Evolutionary conservation across 2,888 invertebrate genomes (phyloP).

Genomic region (Tillus elongatus): DNA sequence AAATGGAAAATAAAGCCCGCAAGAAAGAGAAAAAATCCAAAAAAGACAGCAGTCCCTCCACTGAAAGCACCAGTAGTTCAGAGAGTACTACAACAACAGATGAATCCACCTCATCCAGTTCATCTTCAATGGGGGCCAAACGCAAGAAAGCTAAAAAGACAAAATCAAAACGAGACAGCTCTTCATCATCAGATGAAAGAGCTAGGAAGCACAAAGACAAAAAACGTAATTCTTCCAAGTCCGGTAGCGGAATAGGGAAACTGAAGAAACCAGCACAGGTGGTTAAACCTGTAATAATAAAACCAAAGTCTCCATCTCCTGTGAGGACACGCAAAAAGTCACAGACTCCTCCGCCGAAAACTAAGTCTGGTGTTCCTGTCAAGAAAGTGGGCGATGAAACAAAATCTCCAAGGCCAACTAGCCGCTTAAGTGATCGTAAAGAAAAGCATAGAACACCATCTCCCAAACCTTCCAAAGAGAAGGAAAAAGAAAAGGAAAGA

Average conservation of each 20-base stretch:
- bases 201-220: constrained; percentile 47
- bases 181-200: constrained; percentile 51
- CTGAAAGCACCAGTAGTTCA: constrained; percentile 54
- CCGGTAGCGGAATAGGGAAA: constrained; percentile 39
- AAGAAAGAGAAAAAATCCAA: constrained; percentile 60
- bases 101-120: constrained; percentile 56
- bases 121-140: constrained; percentile 40
- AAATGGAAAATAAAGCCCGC: constrained; percentile 62
- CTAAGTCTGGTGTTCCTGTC: constrained; percentile 29
- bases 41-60: constrained; percentile 60
- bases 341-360: constrained; percentile 39
- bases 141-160: constrained; percentile 36
- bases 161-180: constrained; percentile 34
- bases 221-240: constrained; percentile 41
- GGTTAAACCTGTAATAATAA: constrained; percentile 23
- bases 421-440: constrained; percentile 32
- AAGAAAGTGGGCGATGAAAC: constrained; percentile 30
- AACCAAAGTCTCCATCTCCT: constrained; percentile 36
- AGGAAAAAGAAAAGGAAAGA: constrained; percentile 29
- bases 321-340: constrained; percentile 33
- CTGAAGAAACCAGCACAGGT: constrained; percentile 29
- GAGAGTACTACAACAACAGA: constrained; percentile 58
- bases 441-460: constrained; percentile 40
- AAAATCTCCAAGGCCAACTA: constrained; percentile 35
- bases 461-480: constrained; percentile 31